Conservation (phyloP, 2,113 vertebrate species). For the Tychaedon coryphoeus region DNA sequence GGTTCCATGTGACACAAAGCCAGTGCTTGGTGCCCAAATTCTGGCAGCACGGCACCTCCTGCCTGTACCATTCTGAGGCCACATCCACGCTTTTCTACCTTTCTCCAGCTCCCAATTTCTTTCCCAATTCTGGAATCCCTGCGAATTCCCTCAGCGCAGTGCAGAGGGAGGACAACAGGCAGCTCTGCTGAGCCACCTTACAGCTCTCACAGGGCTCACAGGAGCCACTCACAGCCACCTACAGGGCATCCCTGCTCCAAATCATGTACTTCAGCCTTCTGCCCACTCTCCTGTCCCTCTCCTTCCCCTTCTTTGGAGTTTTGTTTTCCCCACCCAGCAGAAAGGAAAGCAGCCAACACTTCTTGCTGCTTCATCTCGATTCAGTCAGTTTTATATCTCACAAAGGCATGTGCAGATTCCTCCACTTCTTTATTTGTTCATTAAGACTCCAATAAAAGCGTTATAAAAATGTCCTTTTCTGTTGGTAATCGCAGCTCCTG, state of each 20-base stretch:
- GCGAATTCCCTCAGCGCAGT: not conserved
- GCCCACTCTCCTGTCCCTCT: not conserved
- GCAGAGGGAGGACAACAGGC: not conserved
- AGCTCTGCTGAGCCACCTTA: not conserved
- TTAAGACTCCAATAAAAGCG: conserved; percentile 71
- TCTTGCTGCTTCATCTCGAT: conserved; percentile 50
- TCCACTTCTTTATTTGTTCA: conserved; percentile 74
- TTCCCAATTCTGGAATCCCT: not conserved
- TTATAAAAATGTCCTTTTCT: conserved; percentile 68
- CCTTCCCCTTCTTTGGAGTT: not conserved
- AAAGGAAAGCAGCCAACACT: not conserved
- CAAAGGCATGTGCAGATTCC: conserved; percentile 51
- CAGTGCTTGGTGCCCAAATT: not conserved
- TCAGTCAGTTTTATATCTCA: conserved; percentile 39
- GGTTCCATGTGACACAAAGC: accelerated
- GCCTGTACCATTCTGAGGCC: not conserved
- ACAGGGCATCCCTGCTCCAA: accelerated
- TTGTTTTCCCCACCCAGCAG: not conserved
- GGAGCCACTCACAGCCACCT: not conserved
- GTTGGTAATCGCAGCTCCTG: conserved; percentile 62
- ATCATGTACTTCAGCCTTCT: accelerated
- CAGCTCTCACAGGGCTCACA: not conserved
- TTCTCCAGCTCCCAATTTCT: not conserved
- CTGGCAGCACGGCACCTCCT: accelerated
- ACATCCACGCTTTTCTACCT: not conserved